phyloP scores from a whole-genome alignment of 1,140 invertebrate genomes.

The Cataglyphis hispanica region DNA sequence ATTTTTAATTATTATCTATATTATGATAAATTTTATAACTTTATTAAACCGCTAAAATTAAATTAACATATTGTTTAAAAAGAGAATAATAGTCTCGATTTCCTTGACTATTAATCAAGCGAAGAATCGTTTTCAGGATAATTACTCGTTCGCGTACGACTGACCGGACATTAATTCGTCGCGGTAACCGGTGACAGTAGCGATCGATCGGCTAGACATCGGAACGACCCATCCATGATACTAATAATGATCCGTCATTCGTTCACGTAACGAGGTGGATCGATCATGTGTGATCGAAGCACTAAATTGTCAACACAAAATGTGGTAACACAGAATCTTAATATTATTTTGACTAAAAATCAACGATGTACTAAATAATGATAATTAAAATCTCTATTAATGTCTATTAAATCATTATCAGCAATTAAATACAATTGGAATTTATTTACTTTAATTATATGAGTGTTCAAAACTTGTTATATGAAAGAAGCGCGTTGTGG shows the following conservation, averaged over 20 bases:
- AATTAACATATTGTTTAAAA: neutral
- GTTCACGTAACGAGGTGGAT: slow-evolving; percentile 75
- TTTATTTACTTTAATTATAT: neutral
- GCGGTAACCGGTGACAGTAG: slow-evolving; percentile 83
- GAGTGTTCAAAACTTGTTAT: neutral
- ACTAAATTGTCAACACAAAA: slow-evolving; percentile 9
- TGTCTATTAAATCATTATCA: neutral
- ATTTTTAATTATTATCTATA: neutral
- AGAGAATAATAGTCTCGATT: neutral
- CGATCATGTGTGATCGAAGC: slow-evolving; percentile 71
- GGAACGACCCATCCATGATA: slow-evolving; percentile 66
- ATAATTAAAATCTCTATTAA: neutral
- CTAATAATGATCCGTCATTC: slow-evolving; percentile 82
- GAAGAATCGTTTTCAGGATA: slow-evolving; percentile 79
- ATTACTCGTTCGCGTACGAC: slow-evolving; percentile 80
- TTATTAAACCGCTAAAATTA: neutral
- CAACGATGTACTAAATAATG: neutral
- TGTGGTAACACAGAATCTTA: neutral
- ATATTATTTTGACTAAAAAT: neutral
- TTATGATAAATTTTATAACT: neutral
- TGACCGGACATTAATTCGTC: slow-evolving; percentile 83
- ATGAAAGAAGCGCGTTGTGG: neutral
- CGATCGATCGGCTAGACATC: slow-evolving; percentile 82
- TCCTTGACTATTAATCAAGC: neutral
- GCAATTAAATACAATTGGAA: neutral